Base-by-base conservation (phyloP, 2,888 invertebrate species). In the Andrena hattorfiana region DNA sequence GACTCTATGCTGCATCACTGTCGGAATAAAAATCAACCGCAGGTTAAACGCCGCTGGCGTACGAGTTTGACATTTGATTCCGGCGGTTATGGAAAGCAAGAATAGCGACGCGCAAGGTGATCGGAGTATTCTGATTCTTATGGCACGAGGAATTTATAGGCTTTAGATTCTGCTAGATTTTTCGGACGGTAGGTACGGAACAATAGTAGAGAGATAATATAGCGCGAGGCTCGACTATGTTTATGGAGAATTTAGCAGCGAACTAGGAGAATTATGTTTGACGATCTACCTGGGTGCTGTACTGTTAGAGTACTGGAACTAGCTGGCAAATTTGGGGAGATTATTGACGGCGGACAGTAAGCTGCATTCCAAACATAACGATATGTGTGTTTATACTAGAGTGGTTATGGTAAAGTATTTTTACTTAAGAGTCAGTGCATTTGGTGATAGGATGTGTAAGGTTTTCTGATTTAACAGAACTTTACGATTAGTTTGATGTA, bases 1-100 rank as follows among this genome's bases (percentile, higher is more conserved):
- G 87, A 97, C 97, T 90, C 97, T 95, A 88, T 96, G 96, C 83
- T 96, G 96, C 89, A 96, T 95, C 84, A 96, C 96, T 96, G 91
- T 89, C 85, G 90, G 89, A 87, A 82, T 48, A 84, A 62, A 81
- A 42, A 51, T 76, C 56, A 68, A 76, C 28, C 32, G 42, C 48
- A 7, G 35, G 68, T 79, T 74, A 62, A 49, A 42, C 32, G n/a
- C 10, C 16, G 2, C 23, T 42, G 48, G 35, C 16, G 1, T 26
- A 42, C 10, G 35, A 62, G 1, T 35, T 54, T 16, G 16, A 54
- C 23, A 35, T 2, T 16, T 56, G 7, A 16, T 51, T 13, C 2
- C 20, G 13, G 20, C 16, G 16, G 0, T 42, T 42, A 1, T 16
- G 42, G 16, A 16, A 42, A 42, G 16, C 42, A 4, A 42, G 42